phyloP scores from a whole-genome alignment of 2,888 invertebrate genomes.

The Automeris io region DNA sequence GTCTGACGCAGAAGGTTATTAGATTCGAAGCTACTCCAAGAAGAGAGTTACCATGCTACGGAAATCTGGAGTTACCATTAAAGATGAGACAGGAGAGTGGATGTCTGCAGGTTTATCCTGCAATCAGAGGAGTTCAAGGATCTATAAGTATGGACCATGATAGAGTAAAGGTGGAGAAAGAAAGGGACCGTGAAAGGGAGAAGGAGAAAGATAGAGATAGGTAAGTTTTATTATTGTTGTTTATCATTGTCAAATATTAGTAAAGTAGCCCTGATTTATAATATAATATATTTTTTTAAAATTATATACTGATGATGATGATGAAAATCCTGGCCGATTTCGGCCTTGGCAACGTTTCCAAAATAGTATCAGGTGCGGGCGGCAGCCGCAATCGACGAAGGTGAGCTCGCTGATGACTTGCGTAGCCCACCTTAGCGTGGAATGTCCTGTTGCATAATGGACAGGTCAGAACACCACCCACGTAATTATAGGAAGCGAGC shows the following conservation, averaged over 20 bases:
- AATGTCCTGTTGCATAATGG: no score
- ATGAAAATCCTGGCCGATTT: no score
- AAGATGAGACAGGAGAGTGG: conserved; percentile 58
- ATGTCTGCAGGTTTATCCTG: conserved; percentile 42
- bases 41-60: conserved; percentile 65
- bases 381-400: no score
- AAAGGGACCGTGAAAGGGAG: conserved; percentile 42
- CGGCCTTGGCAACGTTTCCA: no score
- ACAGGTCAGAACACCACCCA: no score
- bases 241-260: not conserved
- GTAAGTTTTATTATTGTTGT: conserved; percentile 25
- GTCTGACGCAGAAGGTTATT: conserved; percentile 52
- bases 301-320: no score
- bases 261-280: not conserved
- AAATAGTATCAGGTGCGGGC: no score
- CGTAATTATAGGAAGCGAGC: no score
- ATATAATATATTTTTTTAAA: no score
- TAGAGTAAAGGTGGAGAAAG: conserved; percentile 41
- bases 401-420: no score
- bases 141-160: conserved; percentile 33
- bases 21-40: conserved; percentile 58
- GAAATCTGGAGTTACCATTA: conserved; percentile 62
- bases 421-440: no score
- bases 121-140: conserved; percentile 27
- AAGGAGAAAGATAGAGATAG: conserved; percentile 23